Conservation (phyloP, 1,140 invertebrate genomes). For the Paracyclopina nana region DNA sequence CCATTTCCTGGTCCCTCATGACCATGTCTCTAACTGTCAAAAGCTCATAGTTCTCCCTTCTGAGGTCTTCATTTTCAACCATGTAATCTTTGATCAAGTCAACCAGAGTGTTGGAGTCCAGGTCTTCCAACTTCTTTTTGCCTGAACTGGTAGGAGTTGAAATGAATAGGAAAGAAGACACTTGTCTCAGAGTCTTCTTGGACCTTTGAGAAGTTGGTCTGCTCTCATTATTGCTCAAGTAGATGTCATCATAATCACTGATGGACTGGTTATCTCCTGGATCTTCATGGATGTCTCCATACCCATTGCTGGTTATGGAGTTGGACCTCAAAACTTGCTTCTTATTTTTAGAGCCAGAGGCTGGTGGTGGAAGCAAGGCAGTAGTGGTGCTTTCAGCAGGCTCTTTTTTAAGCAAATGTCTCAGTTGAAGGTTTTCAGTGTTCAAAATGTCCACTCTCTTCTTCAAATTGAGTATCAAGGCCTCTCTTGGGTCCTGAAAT, state of each 20-base stretch:
- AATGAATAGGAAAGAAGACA: slow-evolving; percentile 8
- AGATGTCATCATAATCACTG: too few relatives aligned
- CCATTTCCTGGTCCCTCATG: slow-evolving; percentile 63
- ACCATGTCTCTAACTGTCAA: slow-evolving; percentile 54
- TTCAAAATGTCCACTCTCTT: slow-evolving; percentile 66
- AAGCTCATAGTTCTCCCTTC: slow-evolving; percentile 65
- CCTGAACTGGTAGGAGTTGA: slow-evolving; percentile 25
- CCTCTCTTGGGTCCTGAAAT: slow-evolving; percentile 64
- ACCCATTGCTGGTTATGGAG: too few relatives aligned
- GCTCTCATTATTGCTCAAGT: too few relatives aligned
- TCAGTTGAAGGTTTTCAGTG: slow-evolving; percentile 73
- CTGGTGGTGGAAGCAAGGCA: too few relatives aligned
- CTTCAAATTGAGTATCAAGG: slow-evolving; percentile 68
- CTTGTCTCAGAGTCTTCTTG: slow-evolving; percentile 3
- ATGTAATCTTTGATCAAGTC: slow-evolving; percentile 55
- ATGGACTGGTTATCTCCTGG: too few relatives aligned
- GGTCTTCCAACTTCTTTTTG: slow-evolving; percentile 43
- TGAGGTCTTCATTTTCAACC: slow-evolving; percentile 60
- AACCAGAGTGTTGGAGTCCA: slow-evolving; percentile 31
- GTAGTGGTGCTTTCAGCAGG: too few relatives aligned
- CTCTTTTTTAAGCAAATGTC: slow-evolving; percentile 49
- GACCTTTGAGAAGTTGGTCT: neutral
- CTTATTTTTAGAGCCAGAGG: too few relatives aligned
- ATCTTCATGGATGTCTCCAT: too few relatives aligned
- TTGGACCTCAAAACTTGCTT: too few relatives aligned